phyloP scores from a whole-genome alignment of 2,113 vertebrate species.

The Zingel zingel region DNA sequence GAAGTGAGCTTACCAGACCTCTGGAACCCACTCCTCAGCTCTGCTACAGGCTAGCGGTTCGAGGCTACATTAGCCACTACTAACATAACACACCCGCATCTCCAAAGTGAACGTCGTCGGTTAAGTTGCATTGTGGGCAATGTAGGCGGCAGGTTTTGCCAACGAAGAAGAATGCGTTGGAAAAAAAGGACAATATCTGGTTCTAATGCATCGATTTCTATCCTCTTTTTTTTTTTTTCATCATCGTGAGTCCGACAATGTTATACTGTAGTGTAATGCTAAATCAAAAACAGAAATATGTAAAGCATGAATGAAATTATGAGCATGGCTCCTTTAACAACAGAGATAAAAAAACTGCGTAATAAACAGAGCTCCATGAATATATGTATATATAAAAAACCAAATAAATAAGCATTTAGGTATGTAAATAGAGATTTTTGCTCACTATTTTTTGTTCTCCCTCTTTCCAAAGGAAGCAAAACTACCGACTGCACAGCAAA shows the following conservation, averaged over 20 bases:
- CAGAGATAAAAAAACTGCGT: no score
- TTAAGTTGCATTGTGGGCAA: slow-evolving; percentile 5
- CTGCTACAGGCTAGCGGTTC: neutral
- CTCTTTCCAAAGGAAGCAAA: slow-evolving; percentile 86
- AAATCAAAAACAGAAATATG: neutral
- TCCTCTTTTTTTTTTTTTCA: neutral
- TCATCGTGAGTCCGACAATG: neutral
- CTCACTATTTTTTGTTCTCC: slow-evolving; percentile 9
- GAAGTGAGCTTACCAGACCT: neutral
- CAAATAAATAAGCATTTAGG: neutral
- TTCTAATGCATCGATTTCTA: neutral
- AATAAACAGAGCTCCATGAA: no score
- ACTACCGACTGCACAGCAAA: slow-evolving; percentile 87
- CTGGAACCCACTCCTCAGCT: neutral
- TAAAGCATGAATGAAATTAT: no score
- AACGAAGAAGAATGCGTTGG: neutral
- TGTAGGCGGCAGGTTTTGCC: neutral
- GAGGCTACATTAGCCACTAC: neutral
- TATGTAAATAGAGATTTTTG: neutral
- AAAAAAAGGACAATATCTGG: neutral
- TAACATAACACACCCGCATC: neutral
- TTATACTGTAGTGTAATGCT: neutral
- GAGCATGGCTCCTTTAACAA: no score
- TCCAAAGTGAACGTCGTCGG: neutral
- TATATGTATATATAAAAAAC: no score